These are phyloP conservation scores for Cephus spinipes DNA, from an alignment of 2,888 invertebrate species.

Conservation along the genomic window DNA sequence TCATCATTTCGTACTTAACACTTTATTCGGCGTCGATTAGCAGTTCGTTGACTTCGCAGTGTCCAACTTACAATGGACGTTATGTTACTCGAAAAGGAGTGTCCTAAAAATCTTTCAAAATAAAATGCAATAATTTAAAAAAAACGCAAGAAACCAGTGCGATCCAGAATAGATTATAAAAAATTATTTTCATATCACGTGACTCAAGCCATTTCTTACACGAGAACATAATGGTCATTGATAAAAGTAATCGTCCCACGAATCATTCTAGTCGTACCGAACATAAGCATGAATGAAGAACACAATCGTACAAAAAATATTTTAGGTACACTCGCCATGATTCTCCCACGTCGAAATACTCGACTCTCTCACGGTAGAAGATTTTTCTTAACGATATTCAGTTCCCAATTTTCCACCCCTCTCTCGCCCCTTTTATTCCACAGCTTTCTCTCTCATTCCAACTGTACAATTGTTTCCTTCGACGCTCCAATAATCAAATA, in stretches of 20 bases:
- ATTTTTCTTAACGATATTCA: neutral
- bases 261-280: neutral
- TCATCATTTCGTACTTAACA: constrained; percentile 7
- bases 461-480: neutral
- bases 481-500: no score
- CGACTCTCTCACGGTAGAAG: no score
- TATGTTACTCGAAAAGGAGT: no score
- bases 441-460: neutral
- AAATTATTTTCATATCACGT: no score
- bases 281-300: neutral
- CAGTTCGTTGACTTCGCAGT: no score
- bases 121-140: no score
- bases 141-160: no score
- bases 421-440: neutral
- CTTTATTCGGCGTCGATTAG: constrained; percentile 8
- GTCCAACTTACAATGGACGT: neutral
- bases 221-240: no score
- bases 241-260: neutral
- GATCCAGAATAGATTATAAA: no score
- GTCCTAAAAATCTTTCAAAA: no score
- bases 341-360: neutral
- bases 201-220: no score
- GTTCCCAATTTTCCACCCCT: neutral
- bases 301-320: neutral
- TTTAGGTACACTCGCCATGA: neutral